Evolutionary conservation across 1,140 invertebrate genomes (phyloP), one percentile per base, ranked within the genome.

Genomic region (Frieseomelitta varia): DNA sequence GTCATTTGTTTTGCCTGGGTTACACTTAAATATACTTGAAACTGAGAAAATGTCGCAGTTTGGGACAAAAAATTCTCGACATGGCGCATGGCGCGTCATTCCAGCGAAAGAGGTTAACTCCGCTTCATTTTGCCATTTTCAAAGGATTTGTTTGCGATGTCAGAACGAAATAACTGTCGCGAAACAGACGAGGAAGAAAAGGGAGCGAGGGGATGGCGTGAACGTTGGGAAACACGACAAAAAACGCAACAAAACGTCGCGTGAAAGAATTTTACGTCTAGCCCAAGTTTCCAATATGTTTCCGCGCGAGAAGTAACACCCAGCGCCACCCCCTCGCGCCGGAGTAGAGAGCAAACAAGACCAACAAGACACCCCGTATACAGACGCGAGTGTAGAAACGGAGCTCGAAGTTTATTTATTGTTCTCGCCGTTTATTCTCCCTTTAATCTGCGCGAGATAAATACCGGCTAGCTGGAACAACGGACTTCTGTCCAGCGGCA

Each of bases 381-480:
- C 34, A 2, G 21, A 53, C 4, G 76, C 53, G 47, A 67, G 34
- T 8, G 53, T 27, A 47, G 39, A 34, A n/a, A 24, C 39, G 55
- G 8, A 56, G 55, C 0, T 81, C 85, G 72, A 87, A 87, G 85
- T 84, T 87, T 87, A 87, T 88, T 87, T 87, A 84, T 88, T 61
- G 72, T 47, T 17, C 56, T 34, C 30, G 53, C 47, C 86, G 81
- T 85, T 87, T 87, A 47, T 88, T 87, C 77, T 76, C 30, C 34
- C 72, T 88, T 88, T 88, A 88, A 88, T 88, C 87, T 87, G 72
- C 65, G 56, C 30, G 65, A 85, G 87, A 88, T 87, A 88, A 88
- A 88, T 85, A 87, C 86, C 39, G 67, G 81, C 24, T 63, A 58
- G 77, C 65, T 77, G 73, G 76, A 87, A 85, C 79, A 79, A 83